phyloP scores from a whole-genome alignment of 2,113 vertebrate species.

The Spermophilus dauricus region DNA sequence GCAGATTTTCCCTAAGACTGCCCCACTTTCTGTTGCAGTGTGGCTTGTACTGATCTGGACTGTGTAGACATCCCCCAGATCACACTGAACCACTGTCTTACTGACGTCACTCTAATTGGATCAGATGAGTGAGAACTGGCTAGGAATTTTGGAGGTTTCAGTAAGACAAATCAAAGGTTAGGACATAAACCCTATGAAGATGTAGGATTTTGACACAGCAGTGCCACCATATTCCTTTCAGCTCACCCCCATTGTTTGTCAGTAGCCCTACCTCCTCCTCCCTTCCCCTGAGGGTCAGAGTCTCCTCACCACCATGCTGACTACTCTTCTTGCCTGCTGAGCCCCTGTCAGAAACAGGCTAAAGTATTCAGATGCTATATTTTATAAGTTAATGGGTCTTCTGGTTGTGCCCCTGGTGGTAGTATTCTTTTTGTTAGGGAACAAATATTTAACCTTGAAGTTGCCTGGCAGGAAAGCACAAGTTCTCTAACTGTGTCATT shows the following conservation, averaged over 20 bases:
- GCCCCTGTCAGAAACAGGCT: background rate
- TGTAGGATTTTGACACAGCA: background rate
- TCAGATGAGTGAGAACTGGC: background rate
- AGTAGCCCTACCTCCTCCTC: background rate
- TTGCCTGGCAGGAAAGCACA: background rate
- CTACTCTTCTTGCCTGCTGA: background rate
- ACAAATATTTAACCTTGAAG: background rate
- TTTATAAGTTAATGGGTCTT: background rate
- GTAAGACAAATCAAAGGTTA: background rate
- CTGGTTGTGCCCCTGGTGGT: too few species aligned
- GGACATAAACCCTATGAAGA: background rate
- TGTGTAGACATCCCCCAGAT: background rate
- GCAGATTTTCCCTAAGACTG: background rate
- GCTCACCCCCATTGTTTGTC: background rate
- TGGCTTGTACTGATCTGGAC: background rate
- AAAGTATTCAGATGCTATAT: background rate
- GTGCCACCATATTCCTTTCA: background rate
- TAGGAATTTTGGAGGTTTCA: background rate
- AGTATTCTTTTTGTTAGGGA: background rate
- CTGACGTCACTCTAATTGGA: background rate
- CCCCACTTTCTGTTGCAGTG: background rate
- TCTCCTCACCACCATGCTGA: background rate
- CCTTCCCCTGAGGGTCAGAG: background rate
- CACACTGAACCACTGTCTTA: background rate
- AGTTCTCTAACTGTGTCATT: background rate